Evolutionary conservation across 2,113 vertebrate genomes (phyloP).

Genomic region (Parus major): DNA sequence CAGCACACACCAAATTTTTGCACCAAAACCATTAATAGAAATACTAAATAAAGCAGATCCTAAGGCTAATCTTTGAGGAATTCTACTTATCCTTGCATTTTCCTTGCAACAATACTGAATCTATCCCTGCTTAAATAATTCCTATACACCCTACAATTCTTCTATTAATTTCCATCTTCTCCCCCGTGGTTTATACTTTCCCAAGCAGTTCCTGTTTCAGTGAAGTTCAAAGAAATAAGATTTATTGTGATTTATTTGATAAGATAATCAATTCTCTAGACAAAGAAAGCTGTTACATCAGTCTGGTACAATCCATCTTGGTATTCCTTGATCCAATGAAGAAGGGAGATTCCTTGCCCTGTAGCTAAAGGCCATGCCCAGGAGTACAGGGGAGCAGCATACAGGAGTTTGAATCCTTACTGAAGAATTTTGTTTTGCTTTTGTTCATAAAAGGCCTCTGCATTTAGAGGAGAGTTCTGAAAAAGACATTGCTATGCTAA

Average conservation of each 20-base stretch:
- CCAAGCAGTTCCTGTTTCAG: not conserved
- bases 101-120: not conserved
- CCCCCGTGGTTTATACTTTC: not conserved
- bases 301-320: not conserved
- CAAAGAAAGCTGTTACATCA: not conserved
- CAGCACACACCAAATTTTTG: slow-evolving; percentile 38
- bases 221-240: not conserved
- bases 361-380: not conserved
- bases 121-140: not conserved
- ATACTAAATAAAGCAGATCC: slow-evolving; percentile 19
- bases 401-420: not conserved
- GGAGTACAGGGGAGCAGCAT: not conserved
- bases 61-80: slow-evolving; percentile 24
- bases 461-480: not conserved
- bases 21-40: slow-evolving; percentile 38
- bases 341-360: not conserved
- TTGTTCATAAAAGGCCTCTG: not conserved
- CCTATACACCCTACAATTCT: not conserved
- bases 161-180: not conserved
- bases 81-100: slow-evolving; percentile 14
- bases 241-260: not conserved
- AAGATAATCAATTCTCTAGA: not conserved
- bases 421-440: not conserved
- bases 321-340: not conserved
- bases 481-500: not conserved